phyloP scores from a whole-genome alignment of 2,797 vertebrate genomes.

The Aeoliscus strigatus region DNA sequence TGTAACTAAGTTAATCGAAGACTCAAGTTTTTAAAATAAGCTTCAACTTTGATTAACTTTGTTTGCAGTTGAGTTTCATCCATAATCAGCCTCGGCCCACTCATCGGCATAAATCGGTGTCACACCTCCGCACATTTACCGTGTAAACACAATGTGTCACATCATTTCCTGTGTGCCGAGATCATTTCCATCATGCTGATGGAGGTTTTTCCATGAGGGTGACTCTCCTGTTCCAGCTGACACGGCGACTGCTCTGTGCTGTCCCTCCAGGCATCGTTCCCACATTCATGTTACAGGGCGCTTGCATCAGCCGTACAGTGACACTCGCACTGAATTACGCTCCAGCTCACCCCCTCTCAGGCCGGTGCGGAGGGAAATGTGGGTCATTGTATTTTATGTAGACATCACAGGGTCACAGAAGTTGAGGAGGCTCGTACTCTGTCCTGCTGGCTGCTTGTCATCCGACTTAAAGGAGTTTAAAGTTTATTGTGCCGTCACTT shows the following conservation, averaged over 20 bases:
- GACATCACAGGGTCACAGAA: conserved; percentile 13
- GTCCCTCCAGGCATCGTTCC: conserved; percentile 38
- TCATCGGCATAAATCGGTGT: neutral
- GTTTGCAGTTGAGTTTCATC: too few relatives aligned
- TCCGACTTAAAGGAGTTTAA: conserved; percentile 15
- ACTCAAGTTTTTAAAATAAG: too few relatives aligned
- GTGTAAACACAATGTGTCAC: conserved; percentile 24
- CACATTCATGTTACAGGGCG: conserved; percentile 35
- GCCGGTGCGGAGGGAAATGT: neutral
- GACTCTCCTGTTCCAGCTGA: conserved; percentile 12
- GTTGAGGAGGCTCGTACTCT: conserved; percentile 3
- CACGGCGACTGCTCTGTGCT: conserved; percentile 5
- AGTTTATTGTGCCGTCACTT: conserved; percentile 17
- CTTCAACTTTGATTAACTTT: too few relatives aligned
- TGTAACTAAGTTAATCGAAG: too few relatives aligned
- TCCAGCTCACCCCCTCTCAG: conserved; percentile 24
- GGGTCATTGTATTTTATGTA: conserved; percentile 16
- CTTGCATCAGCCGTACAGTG: conserved; percentile 58
- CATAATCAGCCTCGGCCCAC: conserved; percentile 17
- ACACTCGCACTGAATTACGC: conserved; percentile 45
- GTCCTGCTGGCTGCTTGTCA: conserved; percentile 8
- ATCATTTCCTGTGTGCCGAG: conserved; percentile 25
- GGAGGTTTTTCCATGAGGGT: conserved; percentile 28
- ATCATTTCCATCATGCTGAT: too few relatives aligned
- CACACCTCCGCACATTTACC: conserved; percentile 1